phyloP scores from a whole-genome alignment of 1,140 invertebrate species.

The Bombyx mandarina region DNA sequence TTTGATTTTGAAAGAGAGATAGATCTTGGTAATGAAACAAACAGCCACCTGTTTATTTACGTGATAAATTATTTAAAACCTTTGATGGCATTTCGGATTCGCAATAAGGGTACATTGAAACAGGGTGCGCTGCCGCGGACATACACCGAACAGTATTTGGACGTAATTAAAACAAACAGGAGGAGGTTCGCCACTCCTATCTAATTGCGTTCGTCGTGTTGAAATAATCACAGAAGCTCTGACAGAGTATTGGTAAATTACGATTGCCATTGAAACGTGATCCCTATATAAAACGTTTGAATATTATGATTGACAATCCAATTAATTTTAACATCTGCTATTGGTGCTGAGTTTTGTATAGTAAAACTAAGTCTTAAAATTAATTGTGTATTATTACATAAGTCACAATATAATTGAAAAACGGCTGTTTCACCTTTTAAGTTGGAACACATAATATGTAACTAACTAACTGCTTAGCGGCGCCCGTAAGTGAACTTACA shows the following conservation, averaged over 20 bases:
- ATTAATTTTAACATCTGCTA: not conserved
- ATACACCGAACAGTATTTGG: slow-evolving; percentile 47
- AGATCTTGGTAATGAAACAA: too few relatives aligned
- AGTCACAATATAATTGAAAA: too few relatives aligned
- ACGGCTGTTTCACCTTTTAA: too few relatives aligned
- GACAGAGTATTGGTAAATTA: slow-evolving; percentile 28
- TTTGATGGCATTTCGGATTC: too few relatives aligned
- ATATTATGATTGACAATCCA: not conserved
- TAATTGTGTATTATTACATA: too few relatives aligned
- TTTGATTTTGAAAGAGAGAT: too few relatives aligned
- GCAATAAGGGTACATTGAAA: slow-evolving; percentile 30
- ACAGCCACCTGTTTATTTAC: too few relatives aligned
- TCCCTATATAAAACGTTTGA: not conserved
- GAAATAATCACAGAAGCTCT: slow-evolving; percentile 61
- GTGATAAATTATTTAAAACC: too few relatives aligned
- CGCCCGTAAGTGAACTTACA: too few relatives aligned
- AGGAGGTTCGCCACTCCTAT: slow-evolving; percentile 58
- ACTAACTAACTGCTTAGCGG: too few relatives aligned
- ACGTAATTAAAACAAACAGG: slow-evolving; percentile 69
- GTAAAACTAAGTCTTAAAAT: too few relatives aligned
- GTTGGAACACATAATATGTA: too few relatives aligned
- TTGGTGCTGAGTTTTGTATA: not conserved
- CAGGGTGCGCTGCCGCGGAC: slow-evolving; percentile 26
- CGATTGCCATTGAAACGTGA: slow-evolving; percentile 17
- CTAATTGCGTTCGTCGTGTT: slow-evolving; percentile 61